Evolutionary conservation across 2,888 invertebrate genomes (phyloP), one percentile per base, ranked within the genome.

Genomic region (Temnothorax unifasciatus): DNA sequence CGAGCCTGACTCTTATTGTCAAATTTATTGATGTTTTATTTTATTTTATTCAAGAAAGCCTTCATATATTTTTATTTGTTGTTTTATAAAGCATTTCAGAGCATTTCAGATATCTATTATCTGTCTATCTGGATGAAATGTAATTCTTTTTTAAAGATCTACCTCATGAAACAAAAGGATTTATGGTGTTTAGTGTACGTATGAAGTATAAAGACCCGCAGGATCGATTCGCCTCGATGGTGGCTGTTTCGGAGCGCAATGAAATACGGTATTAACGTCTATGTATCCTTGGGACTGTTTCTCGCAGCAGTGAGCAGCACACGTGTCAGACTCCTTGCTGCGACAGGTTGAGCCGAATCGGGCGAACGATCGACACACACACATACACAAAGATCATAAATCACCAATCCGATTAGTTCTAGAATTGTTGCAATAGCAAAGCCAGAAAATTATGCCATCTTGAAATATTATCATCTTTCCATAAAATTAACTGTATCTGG

Each of bases 251-350:
- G 66, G 87, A 90, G 84, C 81, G 66, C 82, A 63, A 82, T 90
- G 89, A 90, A 90, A 89, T 89, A 89, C 89, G 85, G 86, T 87
- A 90, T 88, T 89, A 89, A 87, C 87, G 88, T 89, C 86, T 73
- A 83, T 66, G 81, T 66, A 86, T 88, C 82, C 86, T 85, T 13
- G 64, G 71, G 61, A 34, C 66, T 15, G 61, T 68, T 82, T 66
- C 73, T 82, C 75, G 50, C 83, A 82, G 63, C 61, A 59, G 54
- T 34, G 74, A 74, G n/a, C 29, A 76, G 21, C 54, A 69, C 29
- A 29, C 57, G 50, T 81, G 69, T 84, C 61, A 34, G 41, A 63
- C 34, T 21, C 69, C 21, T 79, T 59, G 77, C n/a, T 13, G 21
- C 21, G 34, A 71, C 47, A 79, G 29, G 47, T 38, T 69, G 34